Conservation (phyloP, 2,797 vertebrate genomes). For the Cuniculus paca region DNA sequence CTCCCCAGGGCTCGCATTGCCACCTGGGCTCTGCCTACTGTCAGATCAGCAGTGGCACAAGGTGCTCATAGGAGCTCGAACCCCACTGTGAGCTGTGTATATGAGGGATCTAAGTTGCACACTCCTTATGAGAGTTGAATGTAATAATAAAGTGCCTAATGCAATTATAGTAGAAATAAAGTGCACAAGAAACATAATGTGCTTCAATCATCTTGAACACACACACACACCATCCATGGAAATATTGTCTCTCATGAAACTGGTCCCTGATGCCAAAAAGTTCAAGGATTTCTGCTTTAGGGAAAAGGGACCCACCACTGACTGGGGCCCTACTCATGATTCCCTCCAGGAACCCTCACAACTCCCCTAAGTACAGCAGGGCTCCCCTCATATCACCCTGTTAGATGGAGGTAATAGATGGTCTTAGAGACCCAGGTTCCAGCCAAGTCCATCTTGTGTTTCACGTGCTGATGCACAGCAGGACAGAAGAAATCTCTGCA, state of each 20-base stretch:
- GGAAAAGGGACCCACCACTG: background rate
- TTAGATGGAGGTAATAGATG: rapidly evolving
- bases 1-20: background rate
- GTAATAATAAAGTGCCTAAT: background rate
- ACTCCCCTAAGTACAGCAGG: background rate
- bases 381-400: background rate
- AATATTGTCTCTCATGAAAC: background rate
- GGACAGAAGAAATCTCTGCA: background rate
- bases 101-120: no score
- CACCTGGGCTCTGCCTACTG: background rate
- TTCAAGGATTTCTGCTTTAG: background rate
- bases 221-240: background rate
- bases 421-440: background rate
- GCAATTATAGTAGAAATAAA: background rate
- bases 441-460: background rate
- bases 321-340: background rate
- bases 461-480: rapidly evolving
- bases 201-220: background rate
- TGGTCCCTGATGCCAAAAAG: background rate
- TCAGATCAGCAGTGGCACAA: background rate
- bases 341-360: background rate
- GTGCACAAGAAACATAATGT: background rate
- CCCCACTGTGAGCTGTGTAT: background rate
- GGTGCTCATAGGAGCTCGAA: background rate
- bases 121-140: background rate